Evolutionary conservation across 2,113 vertebrate genomes (phyloP).

Genomic region (Cromileptes altivelis): DNA sequence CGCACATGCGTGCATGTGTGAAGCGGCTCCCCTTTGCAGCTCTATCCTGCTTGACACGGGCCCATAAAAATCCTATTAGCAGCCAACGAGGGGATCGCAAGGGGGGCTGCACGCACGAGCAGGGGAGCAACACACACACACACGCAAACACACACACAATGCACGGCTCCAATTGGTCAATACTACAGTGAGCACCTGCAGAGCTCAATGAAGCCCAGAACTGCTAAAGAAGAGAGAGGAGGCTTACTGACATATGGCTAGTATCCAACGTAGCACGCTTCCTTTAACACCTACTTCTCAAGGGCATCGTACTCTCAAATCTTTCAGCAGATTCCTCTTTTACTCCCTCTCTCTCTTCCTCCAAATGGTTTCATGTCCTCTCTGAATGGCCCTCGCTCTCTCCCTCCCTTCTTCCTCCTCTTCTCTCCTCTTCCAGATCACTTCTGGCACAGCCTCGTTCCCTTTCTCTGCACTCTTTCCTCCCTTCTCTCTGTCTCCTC

Average conservation of each 20-base stretch:
- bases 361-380: slow-evolving; percentile 81
- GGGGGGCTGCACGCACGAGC: slow-evolving; percentile 53
- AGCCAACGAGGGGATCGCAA: slow-evolving; percentile 68
- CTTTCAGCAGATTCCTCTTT: slow-evolving; percentile 28
- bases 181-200: slow-evolving; percentile 65
- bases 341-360: slow-evolving; percentile 81
- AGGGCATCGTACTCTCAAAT: slow-evolving; percentile 17
- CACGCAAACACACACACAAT: slow-evolving; percentile 52
- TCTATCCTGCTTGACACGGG: slow-evolving; percentile 75
- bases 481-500: slow-evolving; percentile 73
- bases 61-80: slow-evolving; percentile 85
- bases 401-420: slow-evolving; percentile 81
- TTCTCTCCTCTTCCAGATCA: slow-evolving; percentile 84
- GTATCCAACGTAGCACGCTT: slow-evolving; percentile 49
- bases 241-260: slow-evolving; percentile 67
- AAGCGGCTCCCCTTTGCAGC: slow-evolving; percentile 62
- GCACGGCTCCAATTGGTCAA: slow-evolving; percentile 54
- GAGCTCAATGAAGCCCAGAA: slow-evolving; percentile 46
- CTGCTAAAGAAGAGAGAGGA: slow-evolving; percentile 60
- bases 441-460: slow-evolving; percentile 73
- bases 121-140: slow-evolving; percentile 42
- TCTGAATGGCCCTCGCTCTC: slow-evolving; percentile 74
- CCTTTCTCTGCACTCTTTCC: slow-evolving; percentile 63
- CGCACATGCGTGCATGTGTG: slow-evolving; percentile 41
- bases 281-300: slow-evolving; percentile 47